phyloP scores from a whole-genome alignment of 1,140 invertebrate genomes.

The Chelonus insularis region DNA sequence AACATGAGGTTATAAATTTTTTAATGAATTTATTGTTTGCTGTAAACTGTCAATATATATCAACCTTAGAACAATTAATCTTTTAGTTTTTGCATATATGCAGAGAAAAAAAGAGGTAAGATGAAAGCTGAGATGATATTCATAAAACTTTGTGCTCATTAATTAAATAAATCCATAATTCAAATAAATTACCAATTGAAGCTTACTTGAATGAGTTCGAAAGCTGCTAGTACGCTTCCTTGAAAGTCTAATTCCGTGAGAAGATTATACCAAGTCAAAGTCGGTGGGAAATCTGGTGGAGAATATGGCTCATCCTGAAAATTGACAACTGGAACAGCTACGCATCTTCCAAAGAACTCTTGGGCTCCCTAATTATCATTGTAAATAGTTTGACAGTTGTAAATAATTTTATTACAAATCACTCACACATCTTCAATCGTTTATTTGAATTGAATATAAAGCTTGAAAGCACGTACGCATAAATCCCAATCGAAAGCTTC shows the following conservation, averaged over 20 bases:
- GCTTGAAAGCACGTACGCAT: constrained; percentile 42
- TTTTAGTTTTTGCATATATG: too few relatives aligned
- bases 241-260: constrained; percentile 50
- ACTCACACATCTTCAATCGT: not conserved
- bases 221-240: constrained; percentile 63
- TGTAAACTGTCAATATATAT: too few relatives aligned
- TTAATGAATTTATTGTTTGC: too few relatives aligned
- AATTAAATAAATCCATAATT: not conserved
- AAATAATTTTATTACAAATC: not conserved
- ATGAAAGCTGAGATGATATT: too few relatives aligned
- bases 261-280: constrained; percentile 62
- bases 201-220: constrained; percentile 63
- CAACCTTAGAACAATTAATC: too few relatives aligned
- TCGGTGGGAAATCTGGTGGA: constrained; percentile 59
- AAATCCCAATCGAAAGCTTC: constrained; percentile 54
- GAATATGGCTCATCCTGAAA: constrained; percentile 55
- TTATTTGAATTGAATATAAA: constrained; percentile 6
- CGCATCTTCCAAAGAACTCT: constrained; percentile 62
- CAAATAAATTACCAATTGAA: constrained; percentile 2
- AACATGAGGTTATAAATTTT: too few relatives aligned
- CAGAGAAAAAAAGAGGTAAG: too few relatives aligned
- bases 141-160: too few relatives aligned
- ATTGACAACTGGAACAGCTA: constrained; percentile 58
- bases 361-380: constrained; percentile 50
- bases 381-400: not conserved